phyloP scores from a whole-genome alignment of 2,888 invertebrate genomes.

The Ctenicera cuprea region DNA sequence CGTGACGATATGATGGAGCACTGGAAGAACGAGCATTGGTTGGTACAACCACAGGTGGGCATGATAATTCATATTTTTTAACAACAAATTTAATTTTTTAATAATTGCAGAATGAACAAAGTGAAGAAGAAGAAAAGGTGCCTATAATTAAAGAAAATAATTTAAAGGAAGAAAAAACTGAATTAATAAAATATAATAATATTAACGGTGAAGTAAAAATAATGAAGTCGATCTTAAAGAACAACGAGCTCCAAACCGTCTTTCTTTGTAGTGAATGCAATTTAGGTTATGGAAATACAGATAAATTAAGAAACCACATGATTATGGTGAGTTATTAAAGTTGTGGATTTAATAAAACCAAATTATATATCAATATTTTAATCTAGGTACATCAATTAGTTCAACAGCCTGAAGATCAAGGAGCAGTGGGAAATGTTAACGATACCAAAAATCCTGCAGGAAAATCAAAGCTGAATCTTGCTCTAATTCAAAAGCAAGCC shows the following conservation, averaged over 20 bases:
- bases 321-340: conserved; percentile 68
- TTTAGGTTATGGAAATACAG: conserved; percentile 71
- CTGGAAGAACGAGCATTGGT: conserved; percentile 62
- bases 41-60: conserved; percentile 39
- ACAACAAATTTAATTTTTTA: no score
- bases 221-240: conserved; percentile 61
- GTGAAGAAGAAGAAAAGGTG: background rate
- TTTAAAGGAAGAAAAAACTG: conserved; percentile 27
- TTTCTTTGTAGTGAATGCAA: conserved; percentile 75
- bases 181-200: conserved; percentile 1
- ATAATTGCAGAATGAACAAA: background rate
- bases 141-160: background rate
- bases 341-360: background rate
- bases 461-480: conserved; percentile 38
- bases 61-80: no score
- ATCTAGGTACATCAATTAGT: conserved; percentile 57
- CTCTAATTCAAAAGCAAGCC: conserved; percentile 57
- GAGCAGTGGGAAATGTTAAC: background rate
- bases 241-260: conserved; percentile 60
- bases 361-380: conserved; percentile 9
- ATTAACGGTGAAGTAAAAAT: conserved; percentile 47
- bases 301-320: conserved; percentile 74
- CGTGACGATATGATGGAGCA: conserved; percentile 65
- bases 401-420: conserved; percentile 47
- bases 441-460: conserved; percentile 8